Conservation (phyloP, 2,113 vertebrate species). For the Setophaga kirtlandii region DNA sequence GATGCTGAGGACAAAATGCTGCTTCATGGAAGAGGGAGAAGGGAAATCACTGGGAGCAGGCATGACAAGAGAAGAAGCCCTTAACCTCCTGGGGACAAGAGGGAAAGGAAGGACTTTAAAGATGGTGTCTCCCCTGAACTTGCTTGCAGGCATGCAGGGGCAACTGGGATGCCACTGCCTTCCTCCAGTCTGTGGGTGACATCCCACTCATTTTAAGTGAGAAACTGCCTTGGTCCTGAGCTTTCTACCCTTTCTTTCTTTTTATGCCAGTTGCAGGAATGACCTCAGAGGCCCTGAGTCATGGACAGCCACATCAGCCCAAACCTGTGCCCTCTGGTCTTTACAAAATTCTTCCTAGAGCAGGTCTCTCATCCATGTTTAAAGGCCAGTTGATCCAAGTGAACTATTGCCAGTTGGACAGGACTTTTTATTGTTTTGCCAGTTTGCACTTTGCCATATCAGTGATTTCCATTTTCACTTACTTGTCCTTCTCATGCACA, state of each 20-base stretch:
- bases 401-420: neutral
- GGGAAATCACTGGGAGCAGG: neutral
- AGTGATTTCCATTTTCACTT: neutral
- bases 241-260: neutral
- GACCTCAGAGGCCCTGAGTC: neutral
- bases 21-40: neutral
- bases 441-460: neutral
- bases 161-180: rapidly evolving
- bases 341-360: neutral
- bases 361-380: neutral
- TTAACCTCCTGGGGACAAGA: neutral
- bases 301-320: neutral
- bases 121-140: neutral
- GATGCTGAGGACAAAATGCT: neutral
- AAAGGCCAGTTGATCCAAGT: neutral
- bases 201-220: neutral
- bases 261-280: neutral
- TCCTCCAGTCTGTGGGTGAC: neutral
- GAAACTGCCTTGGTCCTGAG: neutral
- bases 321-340: neutral
- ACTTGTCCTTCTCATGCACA: neutral
- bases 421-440: neutral
- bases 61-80: neutral
- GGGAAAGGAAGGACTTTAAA: neutral
- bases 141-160: neutral